Evolutionary conservation across 2,888 invertebrate genomes (phyloP), one percentile per base, ranked within the genome.

Genomic region (Thyatira batis): DNA sequence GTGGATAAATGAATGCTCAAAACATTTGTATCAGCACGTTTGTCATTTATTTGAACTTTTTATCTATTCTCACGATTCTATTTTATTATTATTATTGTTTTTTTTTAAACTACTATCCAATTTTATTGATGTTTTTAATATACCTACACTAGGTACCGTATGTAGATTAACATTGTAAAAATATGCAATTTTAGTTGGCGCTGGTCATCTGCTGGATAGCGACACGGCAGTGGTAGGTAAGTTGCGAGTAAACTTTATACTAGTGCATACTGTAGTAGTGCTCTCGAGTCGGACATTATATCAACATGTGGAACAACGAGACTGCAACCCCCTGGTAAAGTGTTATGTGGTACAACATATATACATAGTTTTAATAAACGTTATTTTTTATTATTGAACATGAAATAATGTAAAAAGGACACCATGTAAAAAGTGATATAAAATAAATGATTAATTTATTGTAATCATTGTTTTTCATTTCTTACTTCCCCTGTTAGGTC

Each of bases 171-270:
- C 53, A n/a, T 57, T 17, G 46, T 45, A 50, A 49, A 45, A 53
- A 52, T 59, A 52, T 69, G 64, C 67, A 77, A 82, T 89, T 89
- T 80, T 89, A 90, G 90, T 87, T 87, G 86, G 81, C 68, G 86
- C 52, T 57, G 63, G 55, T 50, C 63, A 63, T 45, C 63, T 60
- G 57, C 55, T 58, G 52, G 58, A 21, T 53, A 56, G 55, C 65
- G 21, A 57, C 54, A 57, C 68, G 45, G 62, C 78, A 70, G 84
- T 79, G 90, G 91, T 91, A 90, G 90, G 90, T 91, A 80, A 60
- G 17, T 25, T 48, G 20, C 80, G 84, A 76, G 82, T 87, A 82
- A n/a, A 77, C 67, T 78, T 81, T 80, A 73, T 78, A 72, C 74
- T 87, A 84, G 85, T 89, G 86, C 77, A 79, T 82, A 17, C 20